Conservation (phyloP, 2,888 invertebrate species). For the Hanleya hanleyi region DNA sequence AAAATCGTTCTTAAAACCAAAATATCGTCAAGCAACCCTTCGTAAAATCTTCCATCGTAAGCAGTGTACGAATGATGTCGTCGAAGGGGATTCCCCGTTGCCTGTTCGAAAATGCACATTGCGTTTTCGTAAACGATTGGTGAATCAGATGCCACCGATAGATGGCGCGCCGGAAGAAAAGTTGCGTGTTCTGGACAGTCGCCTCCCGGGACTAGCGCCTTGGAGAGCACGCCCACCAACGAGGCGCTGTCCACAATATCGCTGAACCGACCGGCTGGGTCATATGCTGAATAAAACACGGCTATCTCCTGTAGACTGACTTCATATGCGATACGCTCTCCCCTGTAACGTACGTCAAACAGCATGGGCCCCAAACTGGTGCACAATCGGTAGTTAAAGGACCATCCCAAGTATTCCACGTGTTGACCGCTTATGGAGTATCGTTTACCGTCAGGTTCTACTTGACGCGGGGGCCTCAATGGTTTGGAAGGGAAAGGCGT, state of each 20-base stretch:
- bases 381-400: slow-evolving; percentile 54
- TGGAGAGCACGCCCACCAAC: slow-evolving; percentile 45
- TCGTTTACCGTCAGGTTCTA: slow-evolving; percentile 53
- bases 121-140: slow-evolving; percentile 32
- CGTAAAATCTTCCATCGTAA: slow-evolving; percentile 40
- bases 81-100: slow-evolving; percentile 49
- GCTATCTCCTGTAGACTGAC: slow-evolving; percentile 59
- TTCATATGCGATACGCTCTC: slow-evolving; percentile 58
- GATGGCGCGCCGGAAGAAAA: slow-evolving; percentile 43
- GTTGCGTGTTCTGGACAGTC: slow-evolving; percentile 63
- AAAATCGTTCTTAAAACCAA: slow-evolving; percentile 52
- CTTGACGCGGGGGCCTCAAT: slow-evolving; percentile 44
- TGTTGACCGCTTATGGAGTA: slow-evolving; percentile 50
- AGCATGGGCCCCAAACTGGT: slow-evolving; percentile 49
- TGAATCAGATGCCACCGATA: slow-evolving; percentile 20
- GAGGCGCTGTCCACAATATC: slow-evolving; percentile 52
- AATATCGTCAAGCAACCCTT: slow-evolving; percentile 53
- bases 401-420: slow-evolving; percentile 59
- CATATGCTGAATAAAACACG: slow-evolving; percentile 56
- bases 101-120: slow-evolving; percentile 58
- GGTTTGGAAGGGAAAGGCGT: slow-evolving; percentile 24
- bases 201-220: slow-evolving; percentile 54
- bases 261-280: slow-evolving; percentile 42
- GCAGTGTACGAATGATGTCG: slow-evolving; percentile 40
- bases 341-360: slow-evolving; percentile 49